A percentile compares a stretch with the other conserved stretches of the same genome.
Evolutionary conservation across 2,797 vertebrate genomes (phyloP).

Genomic region (Lepus oiostolus): DNA sequence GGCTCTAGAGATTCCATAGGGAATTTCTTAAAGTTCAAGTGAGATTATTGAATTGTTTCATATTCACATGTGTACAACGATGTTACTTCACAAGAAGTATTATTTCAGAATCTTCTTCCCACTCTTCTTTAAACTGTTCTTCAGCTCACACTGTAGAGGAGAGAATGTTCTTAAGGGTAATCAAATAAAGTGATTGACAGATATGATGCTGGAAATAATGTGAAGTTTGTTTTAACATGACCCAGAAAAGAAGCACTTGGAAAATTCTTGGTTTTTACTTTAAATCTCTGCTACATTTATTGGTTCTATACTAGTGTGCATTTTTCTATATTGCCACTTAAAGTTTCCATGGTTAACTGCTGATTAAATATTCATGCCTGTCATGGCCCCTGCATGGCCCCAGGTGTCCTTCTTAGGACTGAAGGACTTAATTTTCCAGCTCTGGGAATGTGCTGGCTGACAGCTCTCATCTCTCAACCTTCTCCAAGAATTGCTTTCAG

Average conservation of each 20-base stretch:
- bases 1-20: not conserved
- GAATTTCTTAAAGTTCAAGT: constrained; percentile 1
- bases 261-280: constrained; percentile 47
- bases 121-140: constrained; percentile 57
- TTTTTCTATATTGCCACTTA: constrained; percentile 1
- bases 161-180: constrained; percentile 15
- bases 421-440: not conserved
- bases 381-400: not conserved
- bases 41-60: constrained; percentile 42
- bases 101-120: constrained; percentile 62
- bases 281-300: not conserved
- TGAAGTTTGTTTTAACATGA: constrained; percentile 49
- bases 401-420: not conserved
- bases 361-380: not conserved
- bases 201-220: not conserved
- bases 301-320: not conserved
- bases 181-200: constrained; percentile 49
- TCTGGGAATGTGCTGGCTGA: not conserved
- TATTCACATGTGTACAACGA: constrained; percentile 49
- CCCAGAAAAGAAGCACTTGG: constrained; percentile 58
- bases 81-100: not conserved
- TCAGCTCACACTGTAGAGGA: constrained; percentile 5
- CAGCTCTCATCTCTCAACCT: not conserved
- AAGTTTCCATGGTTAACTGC: not conserved
- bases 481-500: not conserved